Evolutionary conservation across 2,113 vertebrate species (phyloP).

Genomic region (Probosciger aterrimus): DNA sequence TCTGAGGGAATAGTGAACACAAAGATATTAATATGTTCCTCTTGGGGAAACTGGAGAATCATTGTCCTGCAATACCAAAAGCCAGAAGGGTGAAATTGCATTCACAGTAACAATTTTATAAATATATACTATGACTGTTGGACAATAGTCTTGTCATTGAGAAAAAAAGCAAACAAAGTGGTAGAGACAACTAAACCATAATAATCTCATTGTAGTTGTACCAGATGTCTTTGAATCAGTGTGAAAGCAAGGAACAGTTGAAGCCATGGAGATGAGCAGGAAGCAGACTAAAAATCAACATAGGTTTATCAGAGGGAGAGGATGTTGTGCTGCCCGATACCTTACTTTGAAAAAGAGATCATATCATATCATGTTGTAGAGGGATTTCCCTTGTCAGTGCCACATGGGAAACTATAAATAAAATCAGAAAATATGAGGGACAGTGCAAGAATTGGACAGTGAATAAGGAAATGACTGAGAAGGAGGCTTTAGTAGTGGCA

Average conservation of each 20-base stretch:
- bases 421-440: background rate
- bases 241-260: background rate
- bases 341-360: background rate
- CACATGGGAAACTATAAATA: background rate
- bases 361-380: background rate
- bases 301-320: background rate
- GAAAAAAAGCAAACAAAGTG: background rate
- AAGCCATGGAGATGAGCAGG: background rate
- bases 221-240: background rate
- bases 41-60: background rate
- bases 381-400: background rate
- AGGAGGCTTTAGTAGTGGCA: background rate
- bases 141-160: background rate
- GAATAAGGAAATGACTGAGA: background rate
- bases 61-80: background rate
- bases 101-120: background rate
- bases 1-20: background rate
- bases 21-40: background rate
- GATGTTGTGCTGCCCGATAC: background rate
- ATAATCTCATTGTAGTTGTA: background rate
- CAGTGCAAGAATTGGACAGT: background rate
- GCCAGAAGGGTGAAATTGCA: background rate
- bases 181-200: background rate
- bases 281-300: accelerated
- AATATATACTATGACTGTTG: background rate